Evolutionary conservation across 2,113 vertebrate genomes (phyloP).

Genomic region (Mustelus asterias): DNA sequence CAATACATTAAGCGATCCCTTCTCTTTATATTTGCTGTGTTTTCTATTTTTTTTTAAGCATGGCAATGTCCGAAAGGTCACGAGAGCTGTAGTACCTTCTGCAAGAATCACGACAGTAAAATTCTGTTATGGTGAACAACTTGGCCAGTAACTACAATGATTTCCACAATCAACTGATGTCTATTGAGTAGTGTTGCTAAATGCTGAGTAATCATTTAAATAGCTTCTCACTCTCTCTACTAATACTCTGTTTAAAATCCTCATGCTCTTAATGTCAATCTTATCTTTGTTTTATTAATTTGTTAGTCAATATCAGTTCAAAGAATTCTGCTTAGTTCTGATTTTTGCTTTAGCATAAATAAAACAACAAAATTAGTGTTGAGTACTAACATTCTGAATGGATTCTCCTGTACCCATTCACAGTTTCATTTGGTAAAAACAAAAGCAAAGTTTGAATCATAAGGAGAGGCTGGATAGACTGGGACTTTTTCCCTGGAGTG

Average conservation of each 20-base stretch:
- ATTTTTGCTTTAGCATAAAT: neutral
- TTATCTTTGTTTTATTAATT: neutral
- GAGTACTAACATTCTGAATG: neutral
- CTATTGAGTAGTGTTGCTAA: neutral
- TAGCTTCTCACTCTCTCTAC: neutral
- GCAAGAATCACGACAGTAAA: neutral
- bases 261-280: neutral
- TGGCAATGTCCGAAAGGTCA: neutral
- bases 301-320: neutral
- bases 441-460: neutral
- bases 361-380: neutral
- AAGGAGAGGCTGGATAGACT: too few species aligned
- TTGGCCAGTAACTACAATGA: neutral
- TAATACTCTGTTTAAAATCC: neutral
- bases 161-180: neutral
- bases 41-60: neutral
- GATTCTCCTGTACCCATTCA: neutral
- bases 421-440: neutral
- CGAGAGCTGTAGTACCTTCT: neutral
- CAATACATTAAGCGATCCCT: neutral
- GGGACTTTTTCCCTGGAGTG: too few species aligned
- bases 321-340: neutral
- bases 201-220: neutral
- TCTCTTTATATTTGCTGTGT: neutral
- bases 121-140: neutral